Base-by-base conservation (phyloP, 2,888 invertebrate genomes). In the Oxytorus armatus region DNA sequence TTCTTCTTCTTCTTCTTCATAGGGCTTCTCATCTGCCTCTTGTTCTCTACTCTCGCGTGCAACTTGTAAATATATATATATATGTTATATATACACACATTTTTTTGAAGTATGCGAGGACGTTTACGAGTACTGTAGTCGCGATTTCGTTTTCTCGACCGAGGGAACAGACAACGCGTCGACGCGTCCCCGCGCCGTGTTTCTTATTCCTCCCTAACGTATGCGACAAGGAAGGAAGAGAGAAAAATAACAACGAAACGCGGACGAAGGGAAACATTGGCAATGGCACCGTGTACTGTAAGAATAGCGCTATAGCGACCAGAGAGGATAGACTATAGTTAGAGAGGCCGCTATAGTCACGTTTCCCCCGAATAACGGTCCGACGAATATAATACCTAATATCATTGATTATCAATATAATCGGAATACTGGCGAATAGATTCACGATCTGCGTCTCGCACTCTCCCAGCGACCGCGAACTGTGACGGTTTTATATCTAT, bases 161-260 rank as follows among this genome's bases (percentile, higher is more conserved):
- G 51, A 68, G 44, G 65, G 57, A 68, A n/a, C n/a, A 77, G 72
- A 77, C 77, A 66, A 61, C 66, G 53, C 77, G 72, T 47, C 77
- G 77, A 68, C 72, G 66, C 55, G n/a, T n/a, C n/a, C 72, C 61
- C 66, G 77, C 16, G 18, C 14, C 72, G 57, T 68, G 65, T 76
- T 66, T 51, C 76, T 51, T 65, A 18, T 44, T 74, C 29, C 77
- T 55, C 82, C 59, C 66, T 72, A 21, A 76, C 57, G 66, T 78
- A 42, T 55, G 55, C 25, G 68, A 68, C 68, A 69, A 53, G 61
- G 51, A 61, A 18, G 33, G 53, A 39, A 29, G 5, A 29, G 29
- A 21, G 25, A 36, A 21, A 44, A 36, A 55, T 36, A 70, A 36
- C 21, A 44, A 14, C 25, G 8, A 53, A 44, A 21, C 42, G 29